Evolutionary conservation across 2,888 invertebrate species (phyloP).

Genomic region (Amphipyra berbera): DNA sequence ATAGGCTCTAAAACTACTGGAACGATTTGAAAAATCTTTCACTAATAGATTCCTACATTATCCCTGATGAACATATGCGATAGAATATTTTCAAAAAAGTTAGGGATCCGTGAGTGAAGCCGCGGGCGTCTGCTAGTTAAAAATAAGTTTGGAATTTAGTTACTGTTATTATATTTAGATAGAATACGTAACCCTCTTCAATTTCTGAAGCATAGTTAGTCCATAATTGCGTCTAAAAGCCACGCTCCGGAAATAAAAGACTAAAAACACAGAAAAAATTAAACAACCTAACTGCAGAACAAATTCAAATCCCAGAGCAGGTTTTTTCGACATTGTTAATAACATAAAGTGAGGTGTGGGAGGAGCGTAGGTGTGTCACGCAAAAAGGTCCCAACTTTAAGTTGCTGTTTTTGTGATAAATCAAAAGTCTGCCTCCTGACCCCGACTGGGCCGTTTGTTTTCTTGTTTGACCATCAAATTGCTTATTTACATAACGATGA

Average conservation of each 20-base stretch:
- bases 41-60: too few relatives aligned
- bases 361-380: slow-evolving; percentile 65
- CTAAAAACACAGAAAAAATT: slow-evolving; percentile 28
- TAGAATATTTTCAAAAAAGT: too few relatives aligned
- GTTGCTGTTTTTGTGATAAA: slow-evolving; percentile 74
- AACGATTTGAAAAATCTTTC: too few relatives aligned
- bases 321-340: slow-evolving; percentile 71
- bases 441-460: slow-evolving; percentile 57
- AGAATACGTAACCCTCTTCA: too few relatives aligned
- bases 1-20: too few relatives aligned
- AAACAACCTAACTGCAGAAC: slow-evolving; percentile 53
- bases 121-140: too few relatives aligned
- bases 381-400: slow-evolving; percentile 69
- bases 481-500: slow-evolving; percentile 66
- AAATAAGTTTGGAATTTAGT: too few relatives aligned
- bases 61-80: too few relatives aligned
- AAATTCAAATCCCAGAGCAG: slow-evolving; percentile 64
- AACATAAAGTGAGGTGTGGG: slow-evolving; percentile 62
- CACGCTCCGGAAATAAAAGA: slow-evolving; percentile 47
- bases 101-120: too few relatives aligned
- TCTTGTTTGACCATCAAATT: slow-evolving; percentile 63
- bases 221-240: too few relatives aligned
- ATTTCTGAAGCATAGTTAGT: too few relatives aligned
- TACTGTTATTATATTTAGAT: too few relatives aligned
- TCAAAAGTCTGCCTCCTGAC: slow-evolving; percentile 59